Percentiles rank a stretch among this genome's conserved stretches.
Conservation (phyloP, 2,797 vertebrate species). For the Holocentrus rufus region DNA sequence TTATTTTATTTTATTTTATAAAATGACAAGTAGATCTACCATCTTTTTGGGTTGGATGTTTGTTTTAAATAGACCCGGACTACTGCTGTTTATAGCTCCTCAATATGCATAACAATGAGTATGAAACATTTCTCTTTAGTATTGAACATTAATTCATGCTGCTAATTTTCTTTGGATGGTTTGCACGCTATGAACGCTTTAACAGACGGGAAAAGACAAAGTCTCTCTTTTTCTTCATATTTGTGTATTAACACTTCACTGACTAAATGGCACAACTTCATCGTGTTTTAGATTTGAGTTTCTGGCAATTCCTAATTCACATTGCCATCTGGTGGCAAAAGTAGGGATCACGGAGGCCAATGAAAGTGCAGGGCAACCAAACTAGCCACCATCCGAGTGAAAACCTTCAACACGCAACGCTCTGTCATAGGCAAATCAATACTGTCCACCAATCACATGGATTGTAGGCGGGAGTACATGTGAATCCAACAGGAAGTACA, state of each 20-base stretch:
- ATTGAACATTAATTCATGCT: background rate
- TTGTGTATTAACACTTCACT: too few relatives aligned
- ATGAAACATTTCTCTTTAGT: background rate
- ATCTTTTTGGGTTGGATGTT: too few relatives aligned
- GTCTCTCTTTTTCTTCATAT: too few relatives aligned
- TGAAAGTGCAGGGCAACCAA: constrained; percentile 39
- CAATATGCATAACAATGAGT: too few relatives aligned
- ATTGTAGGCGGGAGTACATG: constrained; percentile 14
- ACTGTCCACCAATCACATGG: constrained; percentile 50
- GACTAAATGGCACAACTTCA: too few relatives aligned
- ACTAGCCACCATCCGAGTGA: background rate
- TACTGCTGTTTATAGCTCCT: too few relatives aligned
- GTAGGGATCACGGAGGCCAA: background rate
- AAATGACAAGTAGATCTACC: too few relatives aligned
- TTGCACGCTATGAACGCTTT: too few relatives aligned
- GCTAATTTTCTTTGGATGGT: too few relatives aligned
- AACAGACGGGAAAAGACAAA: too few relatives aligned
- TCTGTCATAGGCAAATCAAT: constrained; percentile 25
- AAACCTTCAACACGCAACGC: rapidly evolving
- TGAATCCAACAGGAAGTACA: constrained; percentile 48
- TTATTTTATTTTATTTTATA: too few relatives aligned
- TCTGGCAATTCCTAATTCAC: constrained; percentile 58
- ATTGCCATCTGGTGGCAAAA: constrained; percentile 80
- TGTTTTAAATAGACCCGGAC: too few relatives aligned
- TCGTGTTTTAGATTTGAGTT: rapidly evolving